Evolutionary conservation across 2,888 invertebrate genomes (phyloP), one percentile per base, ranked within the genome.

Genomic region (Eledone cirrhosa): DNA sequence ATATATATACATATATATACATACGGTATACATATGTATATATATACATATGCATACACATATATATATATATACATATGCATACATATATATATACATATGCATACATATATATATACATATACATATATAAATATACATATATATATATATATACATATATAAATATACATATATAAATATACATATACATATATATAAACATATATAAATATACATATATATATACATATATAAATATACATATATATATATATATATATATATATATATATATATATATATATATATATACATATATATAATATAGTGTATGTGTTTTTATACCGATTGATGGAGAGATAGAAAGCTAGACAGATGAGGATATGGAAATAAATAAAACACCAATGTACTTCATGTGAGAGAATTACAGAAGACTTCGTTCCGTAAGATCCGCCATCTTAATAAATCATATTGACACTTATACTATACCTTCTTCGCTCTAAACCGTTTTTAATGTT

Each of bases 151-250:
- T 63, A 63, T 63, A 19, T 1, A 3, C n/a, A 63, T 63, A 63
- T 63, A 63, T 63, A 63, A 24, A 63, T 63, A 63, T 63, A 63
- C 27, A 63, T 63, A 63, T 63, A 63, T 63, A 63, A 24, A 63
- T 63, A 63, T 63, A 63, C 27, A 63, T 63, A 2, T 22, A 22
- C 19, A n/a, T n/a, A n/a, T n/a, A n/a, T n/a, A n/a, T 67, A 3
- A 8, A 67, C 19, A 7, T 1, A 27, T 5, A 67, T 1, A 67
- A 4, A 27, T 0, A 3, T 7, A 27, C 27, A 67, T 31, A 8
- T 3, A 0, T 1, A 3, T 7, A 27, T n/a, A 67, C 16, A 67
- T n/a, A 67, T n/a, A 67, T n/a, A 27, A 2, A 67, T n/a, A 67
- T 27, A 67, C 5, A 67, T 29, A 31, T 16, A 29, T 53, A 5